Evolutionary conservation across 2,113 vertebrate genomes (phyloP).

Genomic region (Oreocharis arfaki): DNA sequence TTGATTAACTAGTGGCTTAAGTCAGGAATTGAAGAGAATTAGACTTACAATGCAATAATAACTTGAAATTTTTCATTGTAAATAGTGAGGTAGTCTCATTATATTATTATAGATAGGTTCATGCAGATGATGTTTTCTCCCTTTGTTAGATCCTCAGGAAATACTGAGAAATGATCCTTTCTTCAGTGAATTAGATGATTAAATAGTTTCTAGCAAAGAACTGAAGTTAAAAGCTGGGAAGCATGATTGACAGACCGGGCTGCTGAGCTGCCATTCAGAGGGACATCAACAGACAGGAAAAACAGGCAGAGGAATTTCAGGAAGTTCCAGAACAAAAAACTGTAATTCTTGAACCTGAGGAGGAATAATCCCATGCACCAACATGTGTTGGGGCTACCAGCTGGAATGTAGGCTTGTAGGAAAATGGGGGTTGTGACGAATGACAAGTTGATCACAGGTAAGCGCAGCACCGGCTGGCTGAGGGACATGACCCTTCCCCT

Average conservation of each 20-base stretch:
- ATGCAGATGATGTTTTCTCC: background rate
- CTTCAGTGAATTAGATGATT: background rate
- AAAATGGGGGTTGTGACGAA: background rate
- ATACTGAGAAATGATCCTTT: background rate
- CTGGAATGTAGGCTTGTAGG: background rate
- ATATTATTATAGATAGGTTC: background rate
- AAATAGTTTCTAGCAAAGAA: background rate
- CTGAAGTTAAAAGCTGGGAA: background rate
- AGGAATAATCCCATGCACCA: background rate
- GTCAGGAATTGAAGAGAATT: background rate
- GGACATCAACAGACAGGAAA: background rate
- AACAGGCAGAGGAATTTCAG: background rate
- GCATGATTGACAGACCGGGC: background rate
- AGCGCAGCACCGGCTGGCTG: background rate
- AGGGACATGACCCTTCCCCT: background rate
- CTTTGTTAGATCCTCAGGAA: background rate
- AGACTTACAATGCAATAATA: background rate
- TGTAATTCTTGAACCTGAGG: background rate
- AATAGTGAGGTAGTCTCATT: background rate
- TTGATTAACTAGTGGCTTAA: background rate
- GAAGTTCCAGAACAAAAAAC: background rate
- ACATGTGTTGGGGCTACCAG: rapidly evolving
- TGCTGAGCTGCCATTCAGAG: background rate
- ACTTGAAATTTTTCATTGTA: background rate
- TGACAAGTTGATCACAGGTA: background rate